Conservation (phyloP, 2,888 invertebrate genomes). For the Meiosimyza platycephala region DNA sequence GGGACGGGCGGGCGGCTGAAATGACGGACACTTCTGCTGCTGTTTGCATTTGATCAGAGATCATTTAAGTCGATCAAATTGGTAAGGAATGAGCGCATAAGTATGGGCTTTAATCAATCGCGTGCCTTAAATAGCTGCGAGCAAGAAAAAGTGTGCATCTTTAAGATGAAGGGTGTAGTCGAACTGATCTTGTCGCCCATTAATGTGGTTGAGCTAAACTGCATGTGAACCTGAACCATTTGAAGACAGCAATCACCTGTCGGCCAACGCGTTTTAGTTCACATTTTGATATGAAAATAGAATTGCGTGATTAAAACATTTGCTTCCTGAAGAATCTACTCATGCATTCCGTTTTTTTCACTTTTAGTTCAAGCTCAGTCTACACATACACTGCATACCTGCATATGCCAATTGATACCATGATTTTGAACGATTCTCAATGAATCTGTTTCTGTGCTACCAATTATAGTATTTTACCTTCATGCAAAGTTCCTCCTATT, state of each 20-base stretch:
- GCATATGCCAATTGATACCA: neutral
- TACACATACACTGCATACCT: no score
- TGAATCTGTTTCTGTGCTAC: constrained; percentile 15
- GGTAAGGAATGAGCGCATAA: constrained; percentile 38
- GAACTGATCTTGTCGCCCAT: constrained; percentile 18
- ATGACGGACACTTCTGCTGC: neutral
- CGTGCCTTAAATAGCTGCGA: constrained; percentile 40
- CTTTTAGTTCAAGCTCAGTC: neutral
- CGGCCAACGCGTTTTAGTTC: constrained; percentile 10
- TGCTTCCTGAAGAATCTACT: constrained; percentile 29
- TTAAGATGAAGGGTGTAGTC: constrained; percentile 8
- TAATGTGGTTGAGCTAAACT: constrained; percentile 1
- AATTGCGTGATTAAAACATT: constrained; percentile 37
- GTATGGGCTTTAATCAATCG: constrained; percentile 42
- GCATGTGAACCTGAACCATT: constrained; percentile 9
- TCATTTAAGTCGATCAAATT: constrained; percentile 29
- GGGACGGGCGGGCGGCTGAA: constrained; percentile 17
- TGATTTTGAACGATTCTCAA: constrained; percentile 19
- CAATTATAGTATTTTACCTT: constrained; percentile 13
- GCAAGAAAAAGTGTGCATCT: constrained; percentile 16
- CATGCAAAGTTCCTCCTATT: constrained; percentile 5
- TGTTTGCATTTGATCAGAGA: constrained; percentile 13
- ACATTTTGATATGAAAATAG: constrained; percentile 27
- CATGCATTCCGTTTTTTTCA: neutral
- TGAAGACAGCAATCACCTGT: constrained; percentile 17